phyloP scores from a whole-genome alignment of 1,140 invertebrate species.

The Augochlora pura region DNA sequence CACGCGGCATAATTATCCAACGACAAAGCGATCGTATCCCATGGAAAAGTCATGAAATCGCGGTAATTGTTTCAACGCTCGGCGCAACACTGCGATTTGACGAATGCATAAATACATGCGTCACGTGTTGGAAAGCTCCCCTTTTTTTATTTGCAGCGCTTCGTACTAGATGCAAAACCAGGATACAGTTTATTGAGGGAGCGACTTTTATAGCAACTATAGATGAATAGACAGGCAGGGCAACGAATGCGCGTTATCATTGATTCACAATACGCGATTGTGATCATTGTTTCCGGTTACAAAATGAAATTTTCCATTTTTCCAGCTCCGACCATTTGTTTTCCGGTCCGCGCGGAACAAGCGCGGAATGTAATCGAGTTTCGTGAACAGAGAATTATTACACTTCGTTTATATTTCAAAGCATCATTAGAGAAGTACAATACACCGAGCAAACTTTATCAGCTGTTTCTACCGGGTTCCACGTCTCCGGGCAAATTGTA shows the following conservation, averaged over 20 bases:
- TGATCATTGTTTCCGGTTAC: too few species aligned
- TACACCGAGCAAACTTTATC: neutral
- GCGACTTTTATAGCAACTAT: neutral
- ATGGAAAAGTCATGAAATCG: too few species aligned
- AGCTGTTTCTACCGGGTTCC: neutral
- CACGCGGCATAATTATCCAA: too few species aligned
- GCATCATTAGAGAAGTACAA: conserved; percentile 1
- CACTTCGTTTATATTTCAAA: neutral
- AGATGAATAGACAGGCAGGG: neutral
- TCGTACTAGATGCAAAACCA: neutral
- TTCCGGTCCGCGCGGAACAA: neutral
- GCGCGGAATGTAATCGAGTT: neutral
- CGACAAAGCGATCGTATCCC: too few species aligned
- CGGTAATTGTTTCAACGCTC: too few species aligned
- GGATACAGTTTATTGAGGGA: neutral
- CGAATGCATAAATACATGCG: too few species aligned
- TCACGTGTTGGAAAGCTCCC: too few species aligned
- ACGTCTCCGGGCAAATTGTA: neutral
- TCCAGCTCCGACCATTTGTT: too few species aligned
- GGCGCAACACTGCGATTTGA: too few species aligned
- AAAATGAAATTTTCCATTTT: too few species aligned
- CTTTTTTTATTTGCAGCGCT: too few species aligned
- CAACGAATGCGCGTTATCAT: neutral
- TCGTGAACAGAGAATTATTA: neutral
- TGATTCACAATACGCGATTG: too few species aligned